These are phyloP conservation scores for Tringa solitaria DNA, from an alignment of 2,113 vertebrate genomes.

Conservation along the genomic window DNA sequence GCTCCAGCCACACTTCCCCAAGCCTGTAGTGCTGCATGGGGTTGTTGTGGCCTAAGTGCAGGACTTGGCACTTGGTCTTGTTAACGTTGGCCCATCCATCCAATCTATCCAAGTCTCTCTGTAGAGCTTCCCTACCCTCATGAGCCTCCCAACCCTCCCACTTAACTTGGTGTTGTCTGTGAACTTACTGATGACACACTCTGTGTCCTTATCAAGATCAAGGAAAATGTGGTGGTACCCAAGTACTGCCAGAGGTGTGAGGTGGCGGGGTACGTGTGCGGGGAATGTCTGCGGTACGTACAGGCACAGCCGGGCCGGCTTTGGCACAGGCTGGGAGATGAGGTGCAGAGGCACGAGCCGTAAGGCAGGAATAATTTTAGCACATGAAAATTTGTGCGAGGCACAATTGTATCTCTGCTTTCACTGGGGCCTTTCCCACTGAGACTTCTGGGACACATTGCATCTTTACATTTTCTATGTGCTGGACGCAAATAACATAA, in stretches of 20 bases:
- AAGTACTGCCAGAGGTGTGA: not conserved
- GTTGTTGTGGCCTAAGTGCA: too few species aligned
- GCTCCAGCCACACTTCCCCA: too few species aligned
- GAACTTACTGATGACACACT: too few species aligned
- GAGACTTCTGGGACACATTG: not conserved
- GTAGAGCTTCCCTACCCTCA: too few species aligned
- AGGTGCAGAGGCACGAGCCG: not conserved
- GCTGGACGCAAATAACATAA: not conserved
- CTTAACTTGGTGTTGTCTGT: too few species aligned
- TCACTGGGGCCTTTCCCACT: not conserved
- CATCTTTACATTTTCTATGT: not conserved
- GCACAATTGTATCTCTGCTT: not conserved
- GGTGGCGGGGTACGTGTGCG: accelerated
- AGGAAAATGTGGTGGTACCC: not conserved
- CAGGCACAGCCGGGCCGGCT: not conserved
- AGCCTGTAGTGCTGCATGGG: too few species aligned
- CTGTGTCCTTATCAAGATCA: too few species aligned
- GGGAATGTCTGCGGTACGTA: not conserved
- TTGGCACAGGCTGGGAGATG: accelerated
- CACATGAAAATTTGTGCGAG: accelerated
- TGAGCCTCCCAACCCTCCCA: too few species aligned
- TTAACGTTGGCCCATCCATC: too few species aligned
- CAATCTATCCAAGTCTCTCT: too few species aligned
- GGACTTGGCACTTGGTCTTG: too few species aligned
- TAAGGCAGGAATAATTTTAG: not conserved